Conservation (phyloP, 2,888 invertebrate species). For the Acleris cristana region DNA sequence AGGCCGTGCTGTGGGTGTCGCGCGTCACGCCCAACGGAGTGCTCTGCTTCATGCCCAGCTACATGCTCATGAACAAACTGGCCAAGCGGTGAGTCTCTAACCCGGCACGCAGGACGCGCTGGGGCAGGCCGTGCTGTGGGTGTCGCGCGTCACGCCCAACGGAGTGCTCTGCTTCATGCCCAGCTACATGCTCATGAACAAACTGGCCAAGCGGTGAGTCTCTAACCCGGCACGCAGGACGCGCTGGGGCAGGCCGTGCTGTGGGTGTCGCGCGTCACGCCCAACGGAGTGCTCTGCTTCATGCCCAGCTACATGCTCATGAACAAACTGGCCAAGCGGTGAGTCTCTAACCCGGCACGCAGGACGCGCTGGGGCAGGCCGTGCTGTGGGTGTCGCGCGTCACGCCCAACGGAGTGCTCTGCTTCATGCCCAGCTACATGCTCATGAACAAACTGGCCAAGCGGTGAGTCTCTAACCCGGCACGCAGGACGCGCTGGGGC, state of each 20-base stretch:
- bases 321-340: conserved; percentile 73
- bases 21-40: conserved; percentile 87
- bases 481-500: conserved; percentile 79
- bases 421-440: conserved; percentile 89
- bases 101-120: conserved; percentile 71
- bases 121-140: conserved; percentile 64
- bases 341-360: conserved; percentile 56
- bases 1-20: conserved; percentile 79
- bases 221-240: conserved; percentile 61
- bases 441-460: conserved; percentile 69
- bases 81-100: conserved; percentile 44
- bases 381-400: conserved; percentile 80
- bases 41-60: conserved; percentile 90
- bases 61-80: conserved; percentile 85
- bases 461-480: too few relatives aligned
- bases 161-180: conserved; percentile 91
- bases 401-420: conserved; percentile 89
- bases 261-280: conserved; percentile 83
- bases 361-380: conserved; percentile 57
- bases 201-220: too few relatives aligned
- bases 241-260: conserved; percentile 81
- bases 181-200: conserved; percentile 85
- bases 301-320: conserved; percentile 88
- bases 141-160: conserved; percentile 85
- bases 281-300: conserved; percentile 90